Evolutionary conservation across 2,888 invertebrate genomes (phyloP), one percentile per base, ranked within the genome.

Genomic region (Sussaba pulchella): DNA sequence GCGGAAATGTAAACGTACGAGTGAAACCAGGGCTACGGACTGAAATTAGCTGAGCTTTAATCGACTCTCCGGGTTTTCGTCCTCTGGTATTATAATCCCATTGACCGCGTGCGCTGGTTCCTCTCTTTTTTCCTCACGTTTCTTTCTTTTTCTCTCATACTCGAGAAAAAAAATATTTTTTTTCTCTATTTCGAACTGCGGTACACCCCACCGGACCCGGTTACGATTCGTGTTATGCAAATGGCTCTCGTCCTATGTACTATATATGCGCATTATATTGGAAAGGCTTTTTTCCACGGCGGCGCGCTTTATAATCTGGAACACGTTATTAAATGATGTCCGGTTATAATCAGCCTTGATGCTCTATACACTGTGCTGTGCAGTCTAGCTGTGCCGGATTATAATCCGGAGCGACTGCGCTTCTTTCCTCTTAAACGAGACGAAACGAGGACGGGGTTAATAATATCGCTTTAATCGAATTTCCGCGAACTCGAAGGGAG

Each of bases 21-120:
- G 81, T 41, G 70, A 54, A 75, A 77, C 21, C 64, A 50, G 67
- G 70, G n/a, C 70, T 66, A 76, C 57, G 67, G 77, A 67, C 61
- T 66, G 72, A 87, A 88, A 88, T 89, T 89, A 87, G 85, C 85
- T 84, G 82, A 75, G 87, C 85, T 87, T 84, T 84, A 84, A 85
- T 84, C 83, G 83, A 82, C 83, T 77, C 78, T 64, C 76, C 75
- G 77, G 82, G 78, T 78, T 79, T 81, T 76, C 84, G 71, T 75
- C 72, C 82, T 74, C 74, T 82, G 77, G 74, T 83, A 84, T 84
- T 83, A 83, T 84, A 84, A 84, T 84, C 81, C 77, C 84, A 84
- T 84, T 84, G 84, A 84, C 73, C 84, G 69, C 45, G 67, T 45
- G 61, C 31, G 61, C 61, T 66, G 59, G 59, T 52, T 63, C 54